Evolutionary conservation across 2,797 vertebrate species (phyloP), one percentile per base, ranked within the genome.

Genomic region (Botia kubotai): DNA sequence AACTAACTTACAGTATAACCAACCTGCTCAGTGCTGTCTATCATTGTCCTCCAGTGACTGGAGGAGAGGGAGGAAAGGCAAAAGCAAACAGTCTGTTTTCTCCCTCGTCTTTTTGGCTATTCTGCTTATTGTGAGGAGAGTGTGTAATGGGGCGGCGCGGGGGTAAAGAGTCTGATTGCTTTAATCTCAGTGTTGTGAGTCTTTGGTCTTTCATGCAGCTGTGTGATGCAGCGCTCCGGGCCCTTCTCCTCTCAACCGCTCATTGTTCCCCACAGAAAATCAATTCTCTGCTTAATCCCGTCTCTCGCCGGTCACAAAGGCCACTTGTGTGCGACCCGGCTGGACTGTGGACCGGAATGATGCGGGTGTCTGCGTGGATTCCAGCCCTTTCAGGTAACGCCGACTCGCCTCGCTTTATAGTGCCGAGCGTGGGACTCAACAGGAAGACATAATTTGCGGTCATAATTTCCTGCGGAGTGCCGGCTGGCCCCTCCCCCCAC

Each of bases 331-430:
- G 95, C 93, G 84, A 94, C 95, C 95, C 96, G 95, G 96, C 96
- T 97, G 96, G 96, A 97, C 97, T 96, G 95, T 95, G 96, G 95
- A 95, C 93, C 87, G 92, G 96, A 97, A 97, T 96, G 97, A 98
- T 97, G 97, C 94, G 97, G 96, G 96, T 99, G 97, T 99, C 98
- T 97, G 95, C 96, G 98, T 94, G 94, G 95, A 99, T 99, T 98
- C 96, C 93, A 95, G 94, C 94, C 95, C 95, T 97, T 98, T 98
- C 96, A 98, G 97, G 97, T 98, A 97, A 96, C 88, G 90, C 94
- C 93, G 92, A 93, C 92, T 91, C 0, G 65, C 93, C 91, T 95
- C 94, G 96, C 97, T 99, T 99, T 98, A 97, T 98, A 97, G 95
- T 97, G 94, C 95, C 96, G 95, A 96, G 95, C 93, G 92, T 94